phyloP scores from a whole-genome alignment of 2,888 invertebrate species.

The Gymnosoma rotundatum region DNA sequence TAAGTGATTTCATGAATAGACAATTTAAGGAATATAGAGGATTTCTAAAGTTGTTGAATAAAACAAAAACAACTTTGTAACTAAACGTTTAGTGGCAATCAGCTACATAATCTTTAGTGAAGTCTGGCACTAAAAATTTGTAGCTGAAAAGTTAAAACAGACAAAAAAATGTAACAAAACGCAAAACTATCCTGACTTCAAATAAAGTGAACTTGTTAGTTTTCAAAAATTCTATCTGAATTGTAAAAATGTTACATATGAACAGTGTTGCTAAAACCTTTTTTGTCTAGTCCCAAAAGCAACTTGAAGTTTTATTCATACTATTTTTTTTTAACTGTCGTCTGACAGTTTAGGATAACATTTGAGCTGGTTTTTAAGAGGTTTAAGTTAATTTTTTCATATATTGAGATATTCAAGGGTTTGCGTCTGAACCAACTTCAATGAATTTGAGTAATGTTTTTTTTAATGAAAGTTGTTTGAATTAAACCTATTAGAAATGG shows the following conservation, averaged over 20 bases:
- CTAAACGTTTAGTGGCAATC: constrained; percentile 14
- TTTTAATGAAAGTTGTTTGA: no score
- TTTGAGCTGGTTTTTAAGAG: no score
- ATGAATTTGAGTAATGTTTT: no score
- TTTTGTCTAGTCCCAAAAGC: not conserved
- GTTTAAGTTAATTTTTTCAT: no score
- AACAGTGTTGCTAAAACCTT: constrained; percentile 37
- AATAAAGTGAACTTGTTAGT: constrained; percentile 34
- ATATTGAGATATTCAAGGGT: no score
- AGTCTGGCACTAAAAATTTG: constrained; percentile 26
- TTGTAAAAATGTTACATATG: constrained; percentile 24
- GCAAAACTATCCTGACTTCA: constrained; percentile 26
- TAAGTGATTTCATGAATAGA: not conserved
- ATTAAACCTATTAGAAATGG: no score
- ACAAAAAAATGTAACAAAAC: constrained; percentile 32
- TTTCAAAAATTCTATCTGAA: constrained; percentile 47
- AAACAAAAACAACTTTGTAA: not conserved
- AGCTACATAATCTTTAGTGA: not conserved
- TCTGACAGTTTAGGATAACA: no score
- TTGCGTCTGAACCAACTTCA: no score
- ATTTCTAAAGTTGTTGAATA: not conserved
- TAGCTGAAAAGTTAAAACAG: constrained; percentile 9
- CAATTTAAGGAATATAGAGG: not conserved
- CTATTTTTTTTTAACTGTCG: no score
- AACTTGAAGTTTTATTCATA: no score